These are phyloP conservation scores for Drosophila lowei DNA, from an alignment of 1,140 invertebrate genomes.

Conservation along the genomic window DNA sequence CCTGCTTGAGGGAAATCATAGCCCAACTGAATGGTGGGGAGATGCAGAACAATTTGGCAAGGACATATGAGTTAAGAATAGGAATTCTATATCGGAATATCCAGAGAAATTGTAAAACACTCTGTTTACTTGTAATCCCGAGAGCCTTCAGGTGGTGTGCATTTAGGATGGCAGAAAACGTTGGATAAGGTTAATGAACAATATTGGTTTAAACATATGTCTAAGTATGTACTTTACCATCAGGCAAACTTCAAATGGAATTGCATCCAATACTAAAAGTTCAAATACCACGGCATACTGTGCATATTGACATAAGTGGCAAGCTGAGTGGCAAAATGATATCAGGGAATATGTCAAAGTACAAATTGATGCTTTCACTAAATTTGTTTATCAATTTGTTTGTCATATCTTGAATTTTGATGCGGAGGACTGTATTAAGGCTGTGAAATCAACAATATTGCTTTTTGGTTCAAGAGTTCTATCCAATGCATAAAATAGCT, in stretches of 20 bases:
- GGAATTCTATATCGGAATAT: constrained; percentile 4
- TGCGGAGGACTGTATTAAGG: too few species aligned
- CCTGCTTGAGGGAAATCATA: constrained; percentile 1
- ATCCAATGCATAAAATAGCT: too few species aligned
- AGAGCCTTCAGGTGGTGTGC: constrained; percentile 29
- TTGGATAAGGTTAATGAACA: constrained; percentile 21
- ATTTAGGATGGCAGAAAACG: constrained; percentile 23
- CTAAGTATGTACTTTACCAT: background rate
- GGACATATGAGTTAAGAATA: constrained; percentile 1
- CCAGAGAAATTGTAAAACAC: constrained; percentile 10
- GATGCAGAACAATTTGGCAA: background rate
- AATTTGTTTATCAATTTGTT: too few species aligned
- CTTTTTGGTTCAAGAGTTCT: too few species aligned
- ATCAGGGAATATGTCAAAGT: background rate
- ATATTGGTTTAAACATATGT: background rate
- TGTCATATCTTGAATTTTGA: too few species aligned
- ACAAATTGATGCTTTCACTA: background rate
- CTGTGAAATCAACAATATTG: too few species aligned
- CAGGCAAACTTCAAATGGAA: background rate
- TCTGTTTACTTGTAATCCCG: constrained; percentile 21
- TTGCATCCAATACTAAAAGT: background rate
- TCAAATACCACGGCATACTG: too few species aligned
- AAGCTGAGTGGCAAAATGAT: constrained; percentile 3
- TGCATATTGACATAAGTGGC: background rate
- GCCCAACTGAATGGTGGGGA: background rate